Base-by-base conservation (phyloP, 2,797 vertebrate genomes). In the Vultur gryphus region DNA sequence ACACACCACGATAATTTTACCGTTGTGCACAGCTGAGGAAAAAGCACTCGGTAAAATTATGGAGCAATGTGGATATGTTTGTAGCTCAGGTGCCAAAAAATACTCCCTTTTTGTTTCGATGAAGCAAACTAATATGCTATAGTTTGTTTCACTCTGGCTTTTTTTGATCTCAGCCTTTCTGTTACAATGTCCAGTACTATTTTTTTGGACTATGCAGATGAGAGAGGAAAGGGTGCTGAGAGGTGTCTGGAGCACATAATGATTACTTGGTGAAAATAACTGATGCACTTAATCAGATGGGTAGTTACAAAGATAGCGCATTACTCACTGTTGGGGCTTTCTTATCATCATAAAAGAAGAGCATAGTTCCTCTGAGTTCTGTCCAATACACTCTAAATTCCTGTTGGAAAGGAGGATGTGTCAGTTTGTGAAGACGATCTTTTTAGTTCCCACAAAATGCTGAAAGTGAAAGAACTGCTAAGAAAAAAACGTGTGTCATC, bases 341-440 rank as follows among this genome's bases (percentile, higher is more conserved):
- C 96, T 97, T 98, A 82, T 98, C 93, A 0, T 44, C 84, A 29
- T 98, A 98, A 92, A 98, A 97, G 92, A 98, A 98, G 87, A 98
- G 96, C 24, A 76, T 96, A 62, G 97, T 95, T 96, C 98, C 98
- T 96, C 98, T 97, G 67, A 98, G 76, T 52, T 98, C 98, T 77
- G 98, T 97, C 98, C 98, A 98, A 52, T 97, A 98, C 51, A 80
- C 80, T 93, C 84, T 92, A 70, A 94, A 97, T n/a, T 97, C 97
- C 98, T 98, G 90, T 62, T 64, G 65, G 59, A 83, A 94, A 64
- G n/a, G 62, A 80, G 28, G 81, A 95, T 94, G 62, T 20, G 51
- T 58, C 41, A 49, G 31, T 85, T 93, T 43, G 70, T 51, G 82
- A 92, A 39, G 41, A 54, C 6, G 20, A 44, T 57, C 16, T n/a